Percentiles rank a stretch among this genome's conserved stretches.
Conservation (phyloP, 2,113 vertebrate species). For the Poicephalus gulielmi region DNA sequence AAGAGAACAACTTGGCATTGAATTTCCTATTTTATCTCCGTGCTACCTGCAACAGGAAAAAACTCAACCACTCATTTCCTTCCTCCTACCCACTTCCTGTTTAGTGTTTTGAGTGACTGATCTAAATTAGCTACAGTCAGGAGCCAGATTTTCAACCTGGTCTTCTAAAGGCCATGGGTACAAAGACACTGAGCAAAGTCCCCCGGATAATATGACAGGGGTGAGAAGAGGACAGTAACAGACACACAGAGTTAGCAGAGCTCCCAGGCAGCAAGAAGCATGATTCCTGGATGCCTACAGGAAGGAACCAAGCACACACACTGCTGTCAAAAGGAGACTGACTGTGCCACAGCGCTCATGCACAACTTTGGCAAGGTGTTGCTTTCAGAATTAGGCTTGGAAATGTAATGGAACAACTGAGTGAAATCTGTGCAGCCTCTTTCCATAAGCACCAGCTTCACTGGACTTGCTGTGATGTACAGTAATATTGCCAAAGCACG, state of each 20-base stretch:
- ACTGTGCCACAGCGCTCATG: background rate
- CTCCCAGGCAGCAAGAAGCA: background rate
- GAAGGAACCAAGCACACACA: background rate
- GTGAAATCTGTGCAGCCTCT: background rate
- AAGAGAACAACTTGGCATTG: background rate
- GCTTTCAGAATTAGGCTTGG: background rate
- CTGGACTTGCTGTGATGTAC: accelerated
- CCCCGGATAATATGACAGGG: background rate
- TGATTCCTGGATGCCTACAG: accelerated
- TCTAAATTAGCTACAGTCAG: background rate
- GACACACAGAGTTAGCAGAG: background rate
- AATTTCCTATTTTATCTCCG: conserved; percentile 48
- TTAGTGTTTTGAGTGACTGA: background rate
- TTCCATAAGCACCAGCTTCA: background rate
- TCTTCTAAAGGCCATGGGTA: background rate
- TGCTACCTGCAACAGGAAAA: conserved; percentile 28
- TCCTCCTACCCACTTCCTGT: background rate
- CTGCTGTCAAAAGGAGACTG: background rate
- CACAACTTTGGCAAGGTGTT: background rate
- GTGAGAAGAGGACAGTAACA: background rate
- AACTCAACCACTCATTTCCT: conserved; percentile 18
- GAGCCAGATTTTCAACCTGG: background rate
- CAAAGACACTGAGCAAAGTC: background rate
- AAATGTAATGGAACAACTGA: background rate
- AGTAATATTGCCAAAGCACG: background rate